Evolutionary conservation across 2,888 invertebrate genomes (phyloP), one percentile per base, ranked within the genome.

Genomic region (Dascillus cervinus): DNA sequence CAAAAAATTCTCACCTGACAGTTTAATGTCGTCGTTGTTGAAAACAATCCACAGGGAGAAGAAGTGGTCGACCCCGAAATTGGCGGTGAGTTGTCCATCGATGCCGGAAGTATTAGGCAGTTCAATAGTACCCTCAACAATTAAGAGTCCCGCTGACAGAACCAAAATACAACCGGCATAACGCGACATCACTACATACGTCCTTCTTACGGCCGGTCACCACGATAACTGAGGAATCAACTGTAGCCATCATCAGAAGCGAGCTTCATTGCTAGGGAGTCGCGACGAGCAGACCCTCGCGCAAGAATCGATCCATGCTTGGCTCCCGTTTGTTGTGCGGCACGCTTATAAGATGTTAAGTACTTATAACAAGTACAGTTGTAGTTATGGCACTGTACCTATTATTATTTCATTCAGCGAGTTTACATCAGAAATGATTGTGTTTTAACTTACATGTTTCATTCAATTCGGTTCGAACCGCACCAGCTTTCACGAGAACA

Each of bases 1-100:
- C n/a, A n/a, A 17, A 17, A 19, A 13, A 15, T 13, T 21, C 53
- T 49, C 49, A 66, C 67, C 65, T 59, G 67, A 65, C 51, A 62
- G 61, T 52, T 58, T 56, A 33, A 66, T 59, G 36, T 66, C 65
- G 40, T 66, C 66, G 44, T 70, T 66, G 53, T 68, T 67, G 58
- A 71, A 70, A 34, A 68, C 67, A 39, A 67, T 58, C 70, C 70
- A 71, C 28, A 69, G 56, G 8, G 67, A 66, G 56, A 71, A 70
- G 58, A 71, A 71, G 43, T 64, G 60, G 53, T 70, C 69, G 39
- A 71, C 67, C 32, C 61, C 64, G 13, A 66, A 59, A 32, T 65
- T 66, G 33, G 65, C 67, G 12, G 67, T 66, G 38, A 70, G 60
- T 41, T 67, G 67, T 11, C 66, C 67, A 47, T 66, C 65, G 46